These are phyloP conservation scores for Ellobius talpinus DNA, from an alignment of 2,113 vertebrate species.

Conservation along the genomic window DNA sequence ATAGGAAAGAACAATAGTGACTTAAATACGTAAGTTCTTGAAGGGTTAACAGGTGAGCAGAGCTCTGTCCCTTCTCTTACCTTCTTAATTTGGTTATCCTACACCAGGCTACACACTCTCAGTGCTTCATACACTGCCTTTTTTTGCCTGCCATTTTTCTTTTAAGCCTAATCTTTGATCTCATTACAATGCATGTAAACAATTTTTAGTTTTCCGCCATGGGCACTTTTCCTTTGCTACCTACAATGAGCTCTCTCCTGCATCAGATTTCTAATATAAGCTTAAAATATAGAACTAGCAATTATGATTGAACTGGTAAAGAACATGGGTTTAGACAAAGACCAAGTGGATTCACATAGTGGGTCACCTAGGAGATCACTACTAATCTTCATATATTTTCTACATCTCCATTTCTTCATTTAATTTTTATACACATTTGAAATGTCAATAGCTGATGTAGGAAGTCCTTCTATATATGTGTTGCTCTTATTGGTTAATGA, in stretches of 20 bases:
- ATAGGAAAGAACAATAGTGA: background rate
- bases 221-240: background rate
- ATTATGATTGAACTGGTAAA: background rate
- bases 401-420: background rate
- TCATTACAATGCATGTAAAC: background rate
- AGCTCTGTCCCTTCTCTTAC: background rate
- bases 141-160: background rate
- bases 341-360: background rate
- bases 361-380: background rate
- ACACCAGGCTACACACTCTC: background rate
- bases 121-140: background rate
- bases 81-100: background rate
- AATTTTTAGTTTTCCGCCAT: background rate
- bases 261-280: background rate
- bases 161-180: background rate
- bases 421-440: background rate
- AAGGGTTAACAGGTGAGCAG: background rate
- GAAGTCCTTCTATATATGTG: too few species aligned
- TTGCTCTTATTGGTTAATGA: too few species aligned
- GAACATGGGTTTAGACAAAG: background rate
- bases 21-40: background rate
- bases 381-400: background rate
- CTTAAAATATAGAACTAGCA: background rate
- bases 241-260: background rate
- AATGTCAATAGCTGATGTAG: background rate